Conservation (phyloP, 2,888 invertebrate genomes). For the Watsonalla binaria region DNA sequence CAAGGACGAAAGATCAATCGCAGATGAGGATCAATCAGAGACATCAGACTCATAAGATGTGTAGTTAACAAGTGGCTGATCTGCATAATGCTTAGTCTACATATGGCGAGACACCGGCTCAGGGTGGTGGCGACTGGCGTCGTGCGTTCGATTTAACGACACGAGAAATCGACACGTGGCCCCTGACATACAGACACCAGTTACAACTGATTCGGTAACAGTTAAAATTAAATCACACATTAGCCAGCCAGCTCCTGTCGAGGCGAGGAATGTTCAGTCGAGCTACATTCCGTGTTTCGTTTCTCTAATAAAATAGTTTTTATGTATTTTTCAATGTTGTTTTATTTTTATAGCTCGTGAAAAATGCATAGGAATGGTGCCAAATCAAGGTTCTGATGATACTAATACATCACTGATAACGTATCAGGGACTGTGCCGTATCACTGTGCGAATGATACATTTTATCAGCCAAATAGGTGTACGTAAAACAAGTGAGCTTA, state of each 20-base stretch:
- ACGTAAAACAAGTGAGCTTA: background rate
- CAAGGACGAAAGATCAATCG: too few species aligned
- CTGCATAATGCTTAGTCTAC: slow-evolving; percentile 4
- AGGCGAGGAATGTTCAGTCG: background rate
- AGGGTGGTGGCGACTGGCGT: slow-evolving; percentile 6
- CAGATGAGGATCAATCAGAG: too few species aligned
- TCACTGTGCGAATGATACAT: background rate
- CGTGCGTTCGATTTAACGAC: slow-evolving; percentile 44
- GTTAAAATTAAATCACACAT: slow-evolving; percentile 29
- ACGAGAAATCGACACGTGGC: slow-evolving; percentile 42
- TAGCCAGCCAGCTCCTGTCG: slow-evolving; percentile 6
- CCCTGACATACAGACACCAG: slow-evolving; percentile 12
- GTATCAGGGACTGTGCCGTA: background rate
- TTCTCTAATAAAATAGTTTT: background rate
- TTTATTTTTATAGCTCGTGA: background rate
- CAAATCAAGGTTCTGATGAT: background rate
- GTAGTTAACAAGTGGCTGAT: background rate
- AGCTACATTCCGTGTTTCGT: background rate
- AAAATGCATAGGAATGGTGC: background rate
- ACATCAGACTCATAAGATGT: too few species aligned
- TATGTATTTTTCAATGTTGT: background rate
- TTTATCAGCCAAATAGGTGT: background rate
- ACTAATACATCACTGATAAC: background rate
- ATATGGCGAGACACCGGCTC: slow-evolving; percentile 2
- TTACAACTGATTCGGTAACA: slow-evolving; percentile 15